Evolutionary conservation across 2,888 invertebrate genomes (phyloP).

Genomic region (Oscheius onirici): DNA sequence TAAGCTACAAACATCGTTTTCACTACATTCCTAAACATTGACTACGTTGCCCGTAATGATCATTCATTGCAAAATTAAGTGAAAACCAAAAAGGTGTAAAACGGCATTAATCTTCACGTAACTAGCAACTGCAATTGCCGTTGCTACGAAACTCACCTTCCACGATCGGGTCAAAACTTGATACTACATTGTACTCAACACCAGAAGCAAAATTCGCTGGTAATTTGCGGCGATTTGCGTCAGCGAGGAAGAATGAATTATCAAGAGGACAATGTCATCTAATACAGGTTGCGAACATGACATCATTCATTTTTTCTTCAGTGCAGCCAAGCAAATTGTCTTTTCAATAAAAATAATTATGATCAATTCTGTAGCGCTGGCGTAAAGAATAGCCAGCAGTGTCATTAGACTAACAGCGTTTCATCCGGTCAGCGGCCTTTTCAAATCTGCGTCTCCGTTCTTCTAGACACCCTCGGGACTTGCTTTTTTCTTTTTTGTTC

Average conservation of each 20-base stretch:
- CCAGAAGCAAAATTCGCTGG: background rate
- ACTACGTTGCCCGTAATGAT: too few relatives aligned
- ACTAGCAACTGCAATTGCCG: too few relatives aligned
- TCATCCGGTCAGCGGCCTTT: constrained; percentile 1
- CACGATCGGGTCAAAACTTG: too few relatives aligned
- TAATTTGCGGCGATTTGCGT: constrained; percentile 21
- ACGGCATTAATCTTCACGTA: too few relatives aligned
- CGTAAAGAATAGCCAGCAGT: constrained; percentile 14
- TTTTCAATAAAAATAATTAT: background rate
- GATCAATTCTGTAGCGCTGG: background rate
- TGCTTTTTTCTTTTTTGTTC: background rate
- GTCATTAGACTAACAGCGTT: constrained; percentile 28
- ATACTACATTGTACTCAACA: background rate
- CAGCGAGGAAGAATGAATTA: constrained; percentile 23
- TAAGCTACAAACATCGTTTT: too few relatives aligned
- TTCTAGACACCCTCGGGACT: constrained; percentile 2
- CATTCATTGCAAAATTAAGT: too few relatives aligned
- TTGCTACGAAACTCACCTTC: too few relatives aligned
- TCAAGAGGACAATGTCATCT: constrained; percentile 23
- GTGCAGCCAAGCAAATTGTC: too few relatives aligned
- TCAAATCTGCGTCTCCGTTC: constrained; percentile 1
- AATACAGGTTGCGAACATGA: background rate
- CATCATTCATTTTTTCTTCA: too few relatives aligned
- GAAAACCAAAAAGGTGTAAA: too few relatives aligned
- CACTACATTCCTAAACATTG: too few relatives aligned